Evolutionary conservation across 2,113 vertebrate species (phyloP), one percentile per base, ranked within the genome.

Genomic region (Caranx ignobilis): DNA sequence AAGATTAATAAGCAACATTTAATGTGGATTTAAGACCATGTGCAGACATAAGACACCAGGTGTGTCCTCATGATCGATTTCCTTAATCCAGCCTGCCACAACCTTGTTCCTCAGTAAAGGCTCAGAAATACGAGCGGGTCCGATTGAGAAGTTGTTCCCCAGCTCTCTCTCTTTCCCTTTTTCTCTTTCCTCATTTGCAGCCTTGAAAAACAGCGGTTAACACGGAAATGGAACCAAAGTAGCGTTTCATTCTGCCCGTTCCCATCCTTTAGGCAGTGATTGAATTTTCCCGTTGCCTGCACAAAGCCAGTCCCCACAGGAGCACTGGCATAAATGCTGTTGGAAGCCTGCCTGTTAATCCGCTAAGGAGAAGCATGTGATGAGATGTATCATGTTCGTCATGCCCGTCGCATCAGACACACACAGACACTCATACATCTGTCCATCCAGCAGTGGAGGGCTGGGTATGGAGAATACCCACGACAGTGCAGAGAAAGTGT

Each of bases 351-450:
- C 82, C 81, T 85, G 87, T 90, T 93, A 93, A 93, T 93, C 91
- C 91, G 56, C 91, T 93, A 90, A 92, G 89, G 88, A 93, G 90
- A 93, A 90, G 89, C 93, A 91, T 93, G 89, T 91, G 92, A 94
- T 92, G 91, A 91, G 89, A 91, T 92, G 92, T 92, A 92, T 93
- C 91, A 88, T 91, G 93, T 92, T 87, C 63, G 91, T 93, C 91
- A 94, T 90, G 91, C 86, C 85, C 54, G 50, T 83, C 64, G 84
- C 88, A 83, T 86, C 85, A 86, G 78, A 90, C 83, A 85, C 86
- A 89, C 82, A 83, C 86, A 82, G 68, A 83, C 87, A 87, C 71
- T 72, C 72, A 69, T 78, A 78, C 61, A 15, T 81, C 82, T 82
- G 78, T 88, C 82, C 16, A 9, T 77, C 76, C 69, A 31, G 68